Conservation (phyloP, 2,113 vertebrate genomes). For the Corvus cornix region DNA sequence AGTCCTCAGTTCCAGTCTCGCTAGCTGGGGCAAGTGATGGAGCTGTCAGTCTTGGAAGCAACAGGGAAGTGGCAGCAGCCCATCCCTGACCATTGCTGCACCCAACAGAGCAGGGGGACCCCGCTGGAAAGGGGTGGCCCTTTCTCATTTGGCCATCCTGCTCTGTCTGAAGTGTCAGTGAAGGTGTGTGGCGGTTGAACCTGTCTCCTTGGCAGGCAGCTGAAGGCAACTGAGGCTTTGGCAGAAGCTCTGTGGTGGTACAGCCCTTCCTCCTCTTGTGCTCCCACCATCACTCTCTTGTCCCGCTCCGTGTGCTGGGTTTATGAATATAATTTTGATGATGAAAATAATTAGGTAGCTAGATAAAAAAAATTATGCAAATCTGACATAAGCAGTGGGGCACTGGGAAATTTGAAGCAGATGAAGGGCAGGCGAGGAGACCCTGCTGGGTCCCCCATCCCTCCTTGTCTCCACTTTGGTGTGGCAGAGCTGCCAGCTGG, state of each 20-base stretch:
- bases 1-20: background rate
- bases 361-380: background rate
- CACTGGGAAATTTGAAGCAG: background rate
- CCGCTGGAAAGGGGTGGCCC: background rate
- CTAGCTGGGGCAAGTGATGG: background rate
- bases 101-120: fast-evolving
- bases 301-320: background rate
- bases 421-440: background rate
- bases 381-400: background rate
- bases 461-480: background rate
- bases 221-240: background rate
- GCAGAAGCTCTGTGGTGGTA: background rate
- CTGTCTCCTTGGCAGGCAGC: background rate
- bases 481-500: background rate
- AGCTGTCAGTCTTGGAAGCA: background rate
- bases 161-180: background rate
- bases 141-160: background rate
- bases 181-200: background rate
- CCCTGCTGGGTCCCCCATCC: background rate
- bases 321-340: background rate
- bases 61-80: background rate
- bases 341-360: background rate
- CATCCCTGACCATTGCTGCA: background rate
- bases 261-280: background rate
- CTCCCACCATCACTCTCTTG: background rate